These are phyloP conservation scores for Hydroisotoma schaefferi DNA, from an alignment of 2,888 invertebrate genomes.

Conservation along the genomic window DNA sequence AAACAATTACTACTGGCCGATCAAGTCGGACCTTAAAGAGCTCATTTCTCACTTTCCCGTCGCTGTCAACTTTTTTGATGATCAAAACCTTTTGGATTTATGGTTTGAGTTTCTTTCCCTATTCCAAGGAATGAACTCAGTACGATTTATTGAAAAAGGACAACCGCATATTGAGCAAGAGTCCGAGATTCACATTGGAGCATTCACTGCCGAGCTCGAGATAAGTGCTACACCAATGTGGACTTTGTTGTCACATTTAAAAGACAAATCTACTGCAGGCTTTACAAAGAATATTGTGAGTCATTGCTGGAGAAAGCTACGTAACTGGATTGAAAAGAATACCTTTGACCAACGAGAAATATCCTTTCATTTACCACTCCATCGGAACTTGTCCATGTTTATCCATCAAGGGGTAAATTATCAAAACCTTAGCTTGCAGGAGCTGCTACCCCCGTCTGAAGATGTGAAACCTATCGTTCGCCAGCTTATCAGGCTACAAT, in stretches of 20 bases:
- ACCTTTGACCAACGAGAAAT: slow-evolving; percentile 68
- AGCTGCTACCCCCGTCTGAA: slow-evolving; percentile 70
- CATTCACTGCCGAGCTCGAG: slow-evolving; percentile 94
- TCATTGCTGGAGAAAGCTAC: slow-evolving; percentile 71
- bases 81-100: slow-evolving; percentile 83
- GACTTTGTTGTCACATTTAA: slow-evolving; percentile 87
- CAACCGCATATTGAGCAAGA: slow-evolving; percentile 91
- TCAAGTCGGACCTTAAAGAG: slow-evolving; percentile 94
- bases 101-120: slow-evolving; percentile 92
- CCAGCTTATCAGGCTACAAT: slow-evolving; percentile 51
- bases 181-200: slow-evolving; percentile 93
- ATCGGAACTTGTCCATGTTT: slow-evolving; percentile 87
- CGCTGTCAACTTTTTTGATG: slow-evolving; percentile 81
- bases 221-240: slow-evolving; percentile 97
- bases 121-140: slow-evolving; percentile 98
- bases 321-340: slow-evolving; percentile 83
- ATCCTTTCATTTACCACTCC: slow-evolving; percentile 93
- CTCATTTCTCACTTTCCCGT: slow-evolving; percentile 88
- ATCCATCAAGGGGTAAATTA: slow-evolving; percentile 79
- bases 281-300: slow-evolving; percentile 70
- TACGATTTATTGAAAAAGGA: slow-evolving; percentile 60
- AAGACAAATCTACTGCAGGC: slow-evolving; percentile 65
- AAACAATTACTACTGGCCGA: slow-evolving; percentile 92
- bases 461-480: slow-evolving; percentile 58
- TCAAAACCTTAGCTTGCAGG: slow-evolving; percentile 66